Evolutionary conservation across 2,888 invertebrate species (phyloP).

Genomic region (Megamerina dolium): DNA sequence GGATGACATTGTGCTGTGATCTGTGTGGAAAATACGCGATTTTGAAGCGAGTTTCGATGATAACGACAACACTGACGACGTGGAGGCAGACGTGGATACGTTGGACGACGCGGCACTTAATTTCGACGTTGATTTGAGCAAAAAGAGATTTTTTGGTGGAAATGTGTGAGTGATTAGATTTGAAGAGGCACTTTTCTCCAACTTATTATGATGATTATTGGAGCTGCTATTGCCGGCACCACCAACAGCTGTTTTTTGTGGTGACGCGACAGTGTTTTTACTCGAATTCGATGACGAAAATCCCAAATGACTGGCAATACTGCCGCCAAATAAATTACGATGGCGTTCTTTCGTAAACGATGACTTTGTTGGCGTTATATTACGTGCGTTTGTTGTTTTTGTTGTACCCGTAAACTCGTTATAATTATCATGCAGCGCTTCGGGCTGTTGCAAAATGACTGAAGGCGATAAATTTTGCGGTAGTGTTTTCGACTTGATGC

Average conservation of each 20-base stretch:
- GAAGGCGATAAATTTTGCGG: conserved; percentile 55
- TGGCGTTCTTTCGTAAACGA: conserved; percentile 24
- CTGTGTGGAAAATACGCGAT: conserved; percentile 33
- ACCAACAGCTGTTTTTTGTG: conserved; percentile 10
- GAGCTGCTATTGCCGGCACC: conserved; percentile 22
- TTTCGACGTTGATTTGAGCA: conserved; percentile 46
- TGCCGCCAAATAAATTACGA: conserved; percentile 34
- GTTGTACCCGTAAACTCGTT: too few species aligned
- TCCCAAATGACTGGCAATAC: conserved; percentile 28
- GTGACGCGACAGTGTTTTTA: conserved; percentile 7
- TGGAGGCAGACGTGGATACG: conserved; percentile 19
- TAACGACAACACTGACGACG: conserved; percentile 21
- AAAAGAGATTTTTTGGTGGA: conserved; percentile 48
- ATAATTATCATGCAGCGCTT: conserved; percentile 29
- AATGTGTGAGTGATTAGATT: conserved; percentile 44
- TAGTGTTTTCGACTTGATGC: conserved; percentile 58
- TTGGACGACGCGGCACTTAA: conserved; percentile 19
- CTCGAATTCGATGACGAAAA: conserved; percentile 10
- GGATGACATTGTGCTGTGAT: conserved; percentile 9
- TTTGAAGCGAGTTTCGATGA: conserved; percentile 19
- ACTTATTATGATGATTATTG: conserved; percentile 1
- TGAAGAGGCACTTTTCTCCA: conserved; percentile 19
- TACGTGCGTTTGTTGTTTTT: conserved; percentile 10
- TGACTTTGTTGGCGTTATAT: not conserved
- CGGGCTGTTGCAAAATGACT: conserved; percentile 37